Percentiles rank a stretch among this genome's conserved stretches.
phyloP scores from a whole-genome alignment of 2,113 vertebrate species.

The Tychaedon coryphoeus region DNA sequence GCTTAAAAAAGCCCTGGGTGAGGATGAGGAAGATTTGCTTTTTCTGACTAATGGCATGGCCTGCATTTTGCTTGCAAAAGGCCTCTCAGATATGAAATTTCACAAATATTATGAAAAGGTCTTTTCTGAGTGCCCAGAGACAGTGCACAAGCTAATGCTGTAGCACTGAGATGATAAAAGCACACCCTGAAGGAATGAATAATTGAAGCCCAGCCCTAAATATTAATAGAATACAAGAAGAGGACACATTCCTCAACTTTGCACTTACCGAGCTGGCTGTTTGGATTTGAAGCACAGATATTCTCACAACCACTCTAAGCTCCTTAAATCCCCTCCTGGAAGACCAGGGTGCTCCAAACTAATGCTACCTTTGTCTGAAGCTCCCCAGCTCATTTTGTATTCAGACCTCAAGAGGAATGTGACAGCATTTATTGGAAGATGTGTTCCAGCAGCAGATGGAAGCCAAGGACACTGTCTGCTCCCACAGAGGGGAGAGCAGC shows the following conservation, averaged over 20 bases:
- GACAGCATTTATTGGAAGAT: background rate
- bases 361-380: background rate
- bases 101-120: background rate
- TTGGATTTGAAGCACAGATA: slow-evolving; percentile 12
- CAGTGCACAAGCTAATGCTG: background rate
- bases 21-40: background rate
- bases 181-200: slow-evolving; percentile 54
- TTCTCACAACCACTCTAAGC: background rate
- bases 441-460: background rate
- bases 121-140: slow-evolving; percentile 4
- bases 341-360: background rate
- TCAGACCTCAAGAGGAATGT: background rate
- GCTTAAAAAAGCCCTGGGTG: background rate
- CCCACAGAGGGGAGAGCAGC: background rate
- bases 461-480: background rate
- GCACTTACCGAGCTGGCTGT: background rate
- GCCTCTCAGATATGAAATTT: background rate
- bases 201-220: slow-evolving; percentile 59
- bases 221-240: slow-evolving; percentile 59
- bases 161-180: slow-evolving; percentile 46
- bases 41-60: background rate
- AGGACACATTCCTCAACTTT: slow-evolving; percentile 31
- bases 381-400: background rate
- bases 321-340: background rate
- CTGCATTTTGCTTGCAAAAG: background rate